Conservation (phyloP, 2,888 invertebrate species). For the Clunio marinus region DNA sequence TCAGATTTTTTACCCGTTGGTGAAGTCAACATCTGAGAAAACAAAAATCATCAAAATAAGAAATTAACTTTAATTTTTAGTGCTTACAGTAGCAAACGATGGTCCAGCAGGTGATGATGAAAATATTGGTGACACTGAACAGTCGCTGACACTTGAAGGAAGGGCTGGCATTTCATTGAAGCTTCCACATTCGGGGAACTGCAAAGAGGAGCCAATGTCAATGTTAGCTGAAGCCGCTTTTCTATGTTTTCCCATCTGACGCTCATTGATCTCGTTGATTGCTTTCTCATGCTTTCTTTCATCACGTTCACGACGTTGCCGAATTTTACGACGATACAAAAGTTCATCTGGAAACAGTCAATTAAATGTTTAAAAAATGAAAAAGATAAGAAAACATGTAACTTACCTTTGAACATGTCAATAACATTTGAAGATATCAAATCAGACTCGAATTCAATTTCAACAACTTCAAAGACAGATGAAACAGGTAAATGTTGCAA, state of each 20-base stretch:
- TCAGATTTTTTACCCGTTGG: conserved; percentile 40
- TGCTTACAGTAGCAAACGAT: conserved; percentile 59
- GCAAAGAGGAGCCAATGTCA: conserved; percentile 54
- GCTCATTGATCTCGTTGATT: conserved; percentile 68
- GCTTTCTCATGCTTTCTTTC: conserved; percentile 75
- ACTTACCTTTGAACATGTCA: conserved; percentile 63
- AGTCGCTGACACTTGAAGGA: conserved; percentile 20
- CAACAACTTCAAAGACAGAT: conserved; percentile 85
- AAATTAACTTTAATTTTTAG: neutral
- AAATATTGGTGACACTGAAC: conserved; percentile 40
- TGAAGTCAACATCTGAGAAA: conserved; percentile 42
- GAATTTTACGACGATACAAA: conserved; percentile 62
- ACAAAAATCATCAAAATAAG: neutral
- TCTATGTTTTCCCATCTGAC: conserved; percentile 64
- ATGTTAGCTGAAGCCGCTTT: conserved; percentile 58
- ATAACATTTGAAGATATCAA: conserved; percentile 65
- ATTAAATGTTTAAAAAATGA: neutral
- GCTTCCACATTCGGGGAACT: conserved; percentile 52
- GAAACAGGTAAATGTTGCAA: conserved; percentile 84
- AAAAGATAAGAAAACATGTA: neutral
- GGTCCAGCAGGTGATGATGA: conserved; percentile 50
- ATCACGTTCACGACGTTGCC: conserved; percentile 68
- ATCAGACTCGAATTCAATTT: conserved; percentile 74
- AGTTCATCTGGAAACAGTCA: conserved; percentile 60
- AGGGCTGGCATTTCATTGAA: conserved; percentile 17